Conservation (phyloP, 2,113 vertebrate genomes). For the Serinus canaria region DNA sequence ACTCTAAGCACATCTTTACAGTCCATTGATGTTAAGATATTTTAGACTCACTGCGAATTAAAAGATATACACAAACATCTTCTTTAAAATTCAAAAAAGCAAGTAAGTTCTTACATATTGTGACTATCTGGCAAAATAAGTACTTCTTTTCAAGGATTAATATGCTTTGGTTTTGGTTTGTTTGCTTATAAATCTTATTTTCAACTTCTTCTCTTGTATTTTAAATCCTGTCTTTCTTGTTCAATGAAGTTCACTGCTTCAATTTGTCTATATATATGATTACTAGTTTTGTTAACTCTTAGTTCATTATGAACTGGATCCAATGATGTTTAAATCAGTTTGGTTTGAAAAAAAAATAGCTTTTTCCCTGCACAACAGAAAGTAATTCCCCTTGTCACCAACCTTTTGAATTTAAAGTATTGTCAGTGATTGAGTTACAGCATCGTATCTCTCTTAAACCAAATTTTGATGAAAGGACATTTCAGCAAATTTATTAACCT, state of each 20-base stretch:
- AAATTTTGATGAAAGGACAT: not conserved
- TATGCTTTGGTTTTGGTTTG: not conserved
- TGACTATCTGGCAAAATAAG: not conserved
- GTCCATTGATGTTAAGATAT: not conserved
- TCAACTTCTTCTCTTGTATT: not conserved
- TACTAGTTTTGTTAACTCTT: not conserved
- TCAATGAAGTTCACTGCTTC: not conserved
- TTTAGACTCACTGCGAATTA: not conserved
- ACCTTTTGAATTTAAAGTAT: not conserved
- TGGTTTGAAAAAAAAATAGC: not conserved
- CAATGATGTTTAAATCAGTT: not conserved
- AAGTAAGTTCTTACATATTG: not conserved
- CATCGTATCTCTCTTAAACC: not conserved
- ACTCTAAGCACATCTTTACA: not conserved
- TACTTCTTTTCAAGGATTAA: not conserved
- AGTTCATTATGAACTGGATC: not conserved
- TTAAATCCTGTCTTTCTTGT: not conserved
- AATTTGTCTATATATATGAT: not conserved
- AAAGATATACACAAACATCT: not conserved
- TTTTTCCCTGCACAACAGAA: not conserved
- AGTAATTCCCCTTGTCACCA: not conserved
- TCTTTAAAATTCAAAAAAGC: rapidly evolving
- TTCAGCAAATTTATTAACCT: not conserved
- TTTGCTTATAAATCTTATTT: not conserved
- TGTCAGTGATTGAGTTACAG: not conserved